phyloP scores from a whole-genome alignment of 2,113 vertebrate species.

The Salminus brasiliensis region DNA sequence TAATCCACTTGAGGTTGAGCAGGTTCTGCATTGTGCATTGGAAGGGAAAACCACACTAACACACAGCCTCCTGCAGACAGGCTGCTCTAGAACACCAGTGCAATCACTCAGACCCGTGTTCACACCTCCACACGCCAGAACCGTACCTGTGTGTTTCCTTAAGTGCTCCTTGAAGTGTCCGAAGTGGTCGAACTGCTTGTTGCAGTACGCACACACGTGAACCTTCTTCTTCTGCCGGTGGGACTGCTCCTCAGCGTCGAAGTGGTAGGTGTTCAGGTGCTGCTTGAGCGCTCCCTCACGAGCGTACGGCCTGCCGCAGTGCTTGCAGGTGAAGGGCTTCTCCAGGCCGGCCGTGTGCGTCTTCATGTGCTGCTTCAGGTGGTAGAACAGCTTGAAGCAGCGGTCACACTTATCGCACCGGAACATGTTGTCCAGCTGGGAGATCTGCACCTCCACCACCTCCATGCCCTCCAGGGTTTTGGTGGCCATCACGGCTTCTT shows the following conservation, averaged over 20 bases:
- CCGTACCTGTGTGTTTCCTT: slow-evolving; percentile 91
- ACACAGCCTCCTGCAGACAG: too few relatives aligned
- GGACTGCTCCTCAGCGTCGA: slow-evolving; percentile 85
- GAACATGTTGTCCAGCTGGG: slow-evolving; percentile 93
- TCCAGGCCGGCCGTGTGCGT: slow-evolving; percentile 79
- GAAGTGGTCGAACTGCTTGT: slow-evolving; percentile 97
- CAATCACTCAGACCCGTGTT: too few relatives aligned
- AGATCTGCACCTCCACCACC: slow-evolving; percentile 96
- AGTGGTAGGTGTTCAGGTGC: slow-evolving; percentile 90
- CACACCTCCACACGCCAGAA: too few relatives aligned
- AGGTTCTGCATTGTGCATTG: too few relatives aligned
- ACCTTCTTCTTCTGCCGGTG: slow-evolving; percentile 93
- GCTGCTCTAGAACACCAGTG: too few relatives aligned
- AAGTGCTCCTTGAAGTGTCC: slow-evolving; percentile 98
- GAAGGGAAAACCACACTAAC: too few relatives aligned
- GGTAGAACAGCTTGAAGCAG: slow-evolving; percentile 96
- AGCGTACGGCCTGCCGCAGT: slow-evolving; percentile 93
- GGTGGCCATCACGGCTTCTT: slow-evolving; percentile 84
- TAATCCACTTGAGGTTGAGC: too few relatives aligned
- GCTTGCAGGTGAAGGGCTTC: slow-evolving; percentile 88
- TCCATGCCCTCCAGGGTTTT: slow-evolving; percentile 94
- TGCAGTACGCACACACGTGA: slow-evolving; percentile 94
- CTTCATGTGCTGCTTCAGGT: slow-evolving; percentile 98
- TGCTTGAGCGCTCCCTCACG: slow-evolving; percentile 97
- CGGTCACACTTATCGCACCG: slow-evolving; percentile 95